Evolutionary conservation across 2,888 invertebrate genomes (phyloP), one percentile per base, ranked within the genome.

Genomic region (Zonitis immaculata): DNA sequence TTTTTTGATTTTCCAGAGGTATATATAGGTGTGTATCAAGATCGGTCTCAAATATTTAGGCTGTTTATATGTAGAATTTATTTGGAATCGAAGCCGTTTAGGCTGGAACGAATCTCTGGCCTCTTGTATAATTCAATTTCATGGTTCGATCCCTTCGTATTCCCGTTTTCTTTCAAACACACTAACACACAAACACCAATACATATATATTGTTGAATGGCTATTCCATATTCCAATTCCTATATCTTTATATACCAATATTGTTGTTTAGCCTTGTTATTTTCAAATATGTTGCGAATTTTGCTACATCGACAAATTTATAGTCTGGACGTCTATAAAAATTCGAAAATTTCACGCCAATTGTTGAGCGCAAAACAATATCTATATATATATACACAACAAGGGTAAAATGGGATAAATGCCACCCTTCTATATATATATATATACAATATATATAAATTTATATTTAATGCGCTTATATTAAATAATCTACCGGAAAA

Each of bases 71-170:
- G 60, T 63, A 62, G 61, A 60, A 54, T 63, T 54, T 60, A 58
- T 56, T 52, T 59, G 57, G 51, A 52, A 61, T 59, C 59, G 59
- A 59, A 61, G 54, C 52, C 52, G 58, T 59, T 62, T 58, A 56
- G 62, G 57, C 64, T 60, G 60, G 63, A 62, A 64, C 63, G 66
- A 67, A 68, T 66, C 66, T 66, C 66, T 66, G 68, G 69, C 68
- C 73, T 71, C 66, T 69, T 71, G 72, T 74, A 76, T 76, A 76
- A 76, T 76, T 76, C 76, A 76, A 76, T 76, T 76, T 76, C 76
- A 76, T 73, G 76, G 71, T 75, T 73, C 75, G 71, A 74, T 75
- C 74, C 74, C 72, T 72, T 61, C 71, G 66, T 56, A 20, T 64
- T 56, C 50, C 52, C 25, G 49, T 46, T 26, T 61, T 66, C 63